A percentile compares a stretch with the other conserved stretches of the same genome.
These are phyloP conservation scores for Galerucella nymphaeae DNA, from an alignment of 2,888 invertebrate species.

Conservation along the genomic window DNA sequence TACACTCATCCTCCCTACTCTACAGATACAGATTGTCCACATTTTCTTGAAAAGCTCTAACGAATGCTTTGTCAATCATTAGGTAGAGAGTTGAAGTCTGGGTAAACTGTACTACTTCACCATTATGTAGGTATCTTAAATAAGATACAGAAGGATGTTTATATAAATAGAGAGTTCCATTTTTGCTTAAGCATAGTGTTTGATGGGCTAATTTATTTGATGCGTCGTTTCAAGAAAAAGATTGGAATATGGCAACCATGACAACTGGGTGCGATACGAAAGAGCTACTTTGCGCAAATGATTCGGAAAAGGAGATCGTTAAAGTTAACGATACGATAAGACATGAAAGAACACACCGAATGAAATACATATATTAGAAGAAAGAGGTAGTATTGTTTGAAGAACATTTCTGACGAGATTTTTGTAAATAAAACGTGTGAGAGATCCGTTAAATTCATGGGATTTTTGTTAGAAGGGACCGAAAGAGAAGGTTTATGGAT, in stretches of 20 bases:
- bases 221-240: too few species aligned
- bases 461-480: neutral
- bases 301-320: conserved; percentile 61
- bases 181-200: too few species aligned
- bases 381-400: conserved; percentile 28
- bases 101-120: too few species aligned
- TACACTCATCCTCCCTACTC: too few species aligned
- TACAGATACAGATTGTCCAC: too few species aligned
- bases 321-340: conserved; percentile 62
- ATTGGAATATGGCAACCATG: conserved; percentile 15
- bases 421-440: conserved; percentile 48
- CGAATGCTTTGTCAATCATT: too few species aligned
- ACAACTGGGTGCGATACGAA: conserved; percentile 44
- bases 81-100: too few species aligned
- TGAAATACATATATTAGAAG: conserved; percentile 50
- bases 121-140: too few species aligned
- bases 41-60: too few species aligned
- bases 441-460: conserved; percentile 16
- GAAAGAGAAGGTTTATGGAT: neutral
- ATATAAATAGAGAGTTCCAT: too few species aligned
- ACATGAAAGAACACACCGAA: conserved; percentile 52
- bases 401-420: conserved; percentile 51
- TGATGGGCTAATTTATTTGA: too few species aligned
- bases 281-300: conserved; percentile 56
- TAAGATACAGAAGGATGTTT: too few species aligned